Evolutionary conservation across 2,797 vertebrate genomes (phyloP), one percentile per base, ranked within the genome.

Genomic region (Spondyliosoma cantharus): DNA sequence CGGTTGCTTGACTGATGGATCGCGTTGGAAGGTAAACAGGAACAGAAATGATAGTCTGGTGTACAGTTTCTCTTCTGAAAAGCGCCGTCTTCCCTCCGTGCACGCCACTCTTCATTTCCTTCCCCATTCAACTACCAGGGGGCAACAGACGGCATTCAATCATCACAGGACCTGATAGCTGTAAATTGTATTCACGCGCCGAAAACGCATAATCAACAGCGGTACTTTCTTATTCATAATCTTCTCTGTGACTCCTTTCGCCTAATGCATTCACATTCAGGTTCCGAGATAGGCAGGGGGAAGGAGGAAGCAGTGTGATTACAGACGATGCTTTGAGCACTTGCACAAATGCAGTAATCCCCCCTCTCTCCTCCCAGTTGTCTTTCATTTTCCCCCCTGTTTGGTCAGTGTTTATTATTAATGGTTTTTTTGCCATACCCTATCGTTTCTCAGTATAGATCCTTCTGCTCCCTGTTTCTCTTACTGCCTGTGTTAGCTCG

Each of bases 151-250:
- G 65, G 87, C 85, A 71, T 91, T 91, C 89, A 93, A 92, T 93
- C 92, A 92, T 86, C 89, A 82, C 84, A 88, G 87, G 88, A 84
- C 86, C 84, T 84, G 88, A 91, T 91, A 87, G 90, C 89, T 91
- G 92, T 89, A 90, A 92, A 93, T 91, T 92, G 90, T 90, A 91
- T 92, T 90, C 29, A 69, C 52, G 66, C 49, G 19, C 80, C 8
- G 74, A 90, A 92, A 92, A 91, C 80, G 87, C 89, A 93, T 89
- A 93, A 93, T 94, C 91, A 92, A 92, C 89, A 81, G 86, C 75
- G 76, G 87, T 80, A 73, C 87, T 88, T 92, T 90, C 83, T 89
- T 92, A 89, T 91, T 92, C 89, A 90, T 92, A 92, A 92, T 92
- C 88, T 91, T 90, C 82, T 83, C 86, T 50, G 79, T 81, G 78